Base-by-base conservation (phyloP, 2,888 invertebrate genomes). In the Parnassius apollo region DNA sequence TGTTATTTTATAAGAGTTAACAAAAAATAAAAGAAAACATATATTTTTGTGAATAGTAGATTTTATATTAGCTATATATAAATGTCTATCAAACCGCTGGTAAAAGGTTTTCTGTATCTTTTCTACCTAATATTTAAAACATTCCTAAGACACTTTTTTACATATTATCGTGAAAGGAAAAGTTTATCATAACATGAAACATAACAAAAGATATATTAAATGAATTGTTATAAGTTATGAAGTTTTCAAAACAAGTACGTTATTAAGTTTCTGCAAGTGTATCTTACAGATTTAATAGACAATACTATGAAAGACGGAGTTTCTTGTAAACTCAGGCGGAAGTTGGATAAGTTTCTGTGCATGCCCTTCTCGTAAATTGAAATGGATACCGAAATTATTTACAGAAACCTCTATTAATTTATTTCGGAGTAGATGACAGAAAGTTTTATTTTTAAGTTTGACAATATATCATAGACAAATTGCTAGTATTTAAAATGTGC, bases 201-300 rank as follows among this genome's bases (percentile, higher is more conserved):
- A 46, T 9, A 46, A 56, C 18, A 25, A 51, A 25, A 12, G 25
- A n/a, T 65, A 66, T 65, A 66, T 68, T 59, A n/a, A 66, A 70
- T 69, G 69, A 71, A 68, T 70, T 67, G 57, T 66, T 57, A 56
- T 52, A 56, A 44, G 49, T 60, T 52, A 52, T 66, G 66, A 68
- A 70, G 66, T 69, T 73, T 68, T 68, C 66, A 65, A 69, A 69
- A 70, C 59, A 63, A 63, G 59, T 55, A 51, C 59, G 55, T 63
- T 67, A 71, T 69, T 65, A 66, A 68, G 69, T 67, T 58, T 59
- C 59, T 67, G 68, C 69, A 66, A 69, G 69, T 67, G 68, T 73
- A 68, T 71, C 70, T 86, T 82, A 82, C 80, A 85, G 84, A 87
- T 87, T 88, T 86, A 88, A 87, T 87, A 87, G 87, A 88, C 87